phyloP scores from a whole-genome alignment of 2,888 invertebrate genomes.

The Cerastis rubricosa region DNA sequence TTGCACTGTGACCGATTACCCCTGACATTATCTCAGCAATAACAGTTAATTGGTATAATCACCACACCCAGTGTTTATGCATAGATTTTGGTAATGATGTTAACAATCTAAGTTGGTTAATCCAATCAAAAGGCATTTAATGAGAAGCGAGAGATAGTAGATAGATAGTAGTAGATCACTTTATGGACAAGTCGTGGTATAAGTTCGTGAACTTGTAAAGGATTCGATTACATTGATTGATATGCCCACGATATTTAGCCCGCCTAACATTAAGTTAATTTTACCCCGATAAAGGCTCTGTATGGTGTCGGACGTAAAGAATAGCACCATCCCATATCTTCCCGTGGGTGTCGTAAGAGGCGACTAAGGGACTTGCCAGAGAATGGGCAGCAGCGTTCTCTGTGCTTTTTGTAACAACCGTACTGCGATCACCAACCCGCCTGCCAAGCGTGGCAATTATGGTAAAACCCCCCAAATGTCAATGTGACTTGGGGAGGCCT shows the following conservation, averaged over 20 bases:
- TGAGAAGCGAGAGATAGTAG: slow-evolving; percentile 17
- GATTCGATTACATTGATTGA: background rate
- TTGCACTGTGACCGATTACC: slow-evolving; percentile 46
- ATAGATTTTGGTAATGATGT: slow-evolving; percentile 41
- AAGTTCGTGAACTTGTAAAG: background rate
- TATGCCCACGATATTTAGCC: background rate
- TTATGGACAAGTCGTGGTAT: background rate
- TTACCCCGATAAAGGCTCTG: background rate
- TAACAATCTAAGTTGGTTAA: slow-evolving; percentile 43
- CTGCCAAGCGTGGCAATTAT: too few species aligned
- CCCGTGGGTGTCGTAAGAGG: too few species aligned
- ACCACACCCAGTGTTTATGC: slow-evolving; percentile 42
- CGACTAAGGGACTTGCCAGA: too few species aligned
- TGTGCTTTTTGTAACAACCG: too few species aligned
- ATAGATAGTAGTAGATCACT: too few species aligned
- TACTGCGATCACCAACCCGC: too few species aligned
- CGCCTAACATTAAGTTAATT: background rate
- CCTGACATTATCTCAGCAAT: slow-evolving; percentile 51
- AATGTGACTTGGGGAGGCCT: too few species aligned
- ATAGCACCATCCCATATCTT: too few species aligned
- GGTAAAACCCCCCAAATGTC: too few species aligned
- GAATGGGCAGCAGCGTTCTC: too few species aligned
- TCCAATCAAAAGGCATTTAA: slow-evolving; percentile 41
- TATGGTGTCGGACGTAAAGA: too few species aligned
- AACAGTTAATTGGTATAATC: slow-evolving; percentile 52